Evolutionary conservation across 2,888 invertebrate species (phyloP), one percentile per base, ranked within the genome.

Genomic region (Trissolcus brochymenae): DNA sequence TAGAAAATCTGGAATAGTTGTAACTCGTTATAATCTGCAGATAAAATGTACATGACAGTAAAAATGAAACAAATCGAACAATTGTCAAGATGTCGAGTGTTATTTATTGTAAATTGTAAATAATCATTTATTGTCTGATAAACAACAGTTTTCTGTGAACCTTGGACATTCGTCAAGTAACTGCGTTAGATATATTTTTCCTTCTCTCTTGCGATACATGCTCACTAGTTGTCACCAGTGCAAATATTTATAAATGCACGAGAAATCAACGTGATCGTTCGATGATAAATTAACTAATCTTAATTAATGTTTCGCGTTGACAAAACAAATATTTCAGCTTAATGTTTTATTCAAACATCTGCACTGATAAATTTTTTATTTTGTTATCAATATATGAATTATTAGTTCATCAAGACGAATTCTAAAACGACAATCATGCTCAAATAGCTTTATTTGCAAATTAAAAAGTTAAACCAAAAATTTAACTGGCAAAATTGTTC

Each of bases 61-160:
- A 16, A 46, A 6, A 46, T 46, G 4, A 56, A 46, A 68, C 9
- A 55, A 61, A 40, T 14, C 4, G 13, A 6, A 29, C 50, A 59
- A 62, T 62, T 76, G 71, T 76, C 71, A 54, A 62, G 62, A 51
- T 76, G 71, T 76, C 71, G 62, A 61, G 71, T 65, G 62, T 76
- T 66, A 66, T 76, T 62, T 67, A 65, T 66, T 60, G 16, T 46
- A 46, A 46, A 35, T 11, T 60, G 71, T 64, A 60, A 76, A 71
- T 66, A 76, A 71, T 35, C 40, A 62, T 35, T 66, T 67, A 50
- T 65, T 53, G 57, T 64, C 66, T 66, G 71, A 76, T 76, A 76
- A 76, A 64, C 72, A 62, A 29, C 1, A 72, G 61, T 76, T 76
- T 72, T 72, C 67, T 67, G 57, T 76, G 76, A 68, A 77, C 77